These are phyloP conservation scores for Loripinus fragilis DNA, from an alignment of 2,888 invertebrate species.

Conservation along the genomic window DNA sequence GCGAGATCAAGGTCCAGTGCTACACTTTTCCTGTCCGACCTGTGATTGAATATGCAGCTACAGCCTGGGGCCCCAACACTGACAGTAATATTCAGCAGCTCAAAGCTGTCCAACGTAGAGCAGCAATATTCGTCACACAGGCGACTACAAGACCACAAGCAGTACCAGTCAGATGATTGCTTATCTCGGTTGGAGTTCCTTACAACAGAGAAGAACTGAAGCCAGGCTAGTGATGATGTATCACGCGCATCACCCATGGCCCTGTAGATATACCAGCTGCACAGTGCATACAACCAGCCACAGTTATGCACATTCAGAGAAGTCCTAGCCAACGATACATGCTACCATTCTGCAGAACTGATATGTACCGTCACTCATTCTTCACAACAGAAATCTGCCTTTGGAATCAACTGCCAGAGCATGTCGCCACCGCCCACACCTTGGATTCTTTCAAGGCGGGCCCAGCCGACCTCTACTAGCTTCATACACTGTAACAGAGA, in stretches of 20 bases:
- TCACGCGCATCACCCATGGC: conserved; percentile 8
- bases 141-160: conserved; percentile 18
- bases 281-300: conserved; percentile 14
- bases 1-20: neutral
- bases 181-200: neutral
- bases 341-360: conserved; percentile 24
- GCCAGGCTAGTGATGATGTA: conserved; percentile 35
- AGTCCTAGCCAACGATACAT: conserved; percentile 6
- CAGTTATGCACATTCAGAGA: neutral
- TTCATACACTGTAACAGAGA: too few species aligned
- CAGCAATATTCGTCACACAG: too few species aligned
- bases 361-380: conserved; percentile 23
- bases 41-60: neutral
- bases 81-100: conserved; percentile 17
- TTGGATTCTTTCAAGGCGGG: neutral
- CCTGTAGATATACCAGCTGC: conserved; percentile 27
- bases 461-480: neutral
- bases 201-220: conserved; percentile 22
- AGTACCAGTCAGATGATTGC: conserved; percentile 24
- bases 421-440: neutral
- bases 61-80: conserved; percentile 8
- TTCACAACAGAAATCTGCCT: too few species aligned
- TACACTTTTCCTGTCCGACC: neutral
- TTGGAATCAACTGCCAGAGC: too few species aligned
- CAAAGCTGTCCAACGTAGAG: conserved; percentile 14